Base-by-base conservation (phyloP, 2,113 vertebrate genomes). In the Gallinago jamesoni region DNA sequence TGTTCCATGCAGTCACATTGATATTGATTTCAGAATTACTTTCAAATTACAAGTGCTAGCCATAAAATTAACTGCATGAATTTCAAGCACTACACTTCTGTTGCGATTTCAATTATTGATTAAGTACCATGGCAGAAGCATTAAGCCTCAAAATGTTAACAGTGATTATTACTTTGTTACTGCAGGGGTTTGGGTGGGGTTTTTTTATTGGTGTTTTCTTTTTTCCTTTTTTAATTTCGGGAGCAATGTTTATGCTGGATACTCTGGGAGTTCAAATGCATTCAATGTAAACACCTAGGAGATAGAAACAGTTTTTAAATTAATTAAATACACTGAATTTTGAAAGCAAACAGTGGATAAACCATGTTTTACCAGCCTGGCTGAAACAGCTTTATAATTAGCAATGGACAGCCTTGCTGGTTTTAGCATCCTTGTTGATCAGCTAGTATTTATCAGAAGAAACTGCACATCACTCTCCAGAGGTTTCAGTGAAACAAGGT, bases 11-110 rank as follows among this genome's bases (percentile, higher is more conserved):
- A 84, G 60, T 63, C 77, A 70, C 84, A n/a, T 21, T 77, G 82
- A 33, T 91, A 95, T 93, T 87, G 93, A 97, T 95, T 97, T 93
- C 82, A 78, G 93, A 96, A 95, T 95, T 94, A 96, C 83, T 91
- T 96, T 92, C 86, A 81, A 97, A 95, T 93, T 94, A 96, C 94
- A 97, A 97, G 91, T 47, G 45, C 78, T 73, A 94, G 92, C 94
- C 96, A 92, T 97, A 95, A 96, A 95, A 95, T 95, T 97, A 94
- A 96, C 93, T 62, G 80, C 68, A 78, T 43, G 68, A 95, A 84
- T 93, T 96, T 96, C 80, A 79, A 93, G 85, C 82, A 79, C 76
- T 94, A 91, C 82, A 91, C 67, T 94, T 92, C 89, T 96, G 91
- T 56, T 72, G 91, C 7, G 1, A 95, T 92, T 96, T 97, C 96